Percentiles rank a stretch among this genome's conserved stretches.
phyloP scores from a whole-genome alignment of 1,140 invertebrate species.

The Probaryconus sp. region DNA sequence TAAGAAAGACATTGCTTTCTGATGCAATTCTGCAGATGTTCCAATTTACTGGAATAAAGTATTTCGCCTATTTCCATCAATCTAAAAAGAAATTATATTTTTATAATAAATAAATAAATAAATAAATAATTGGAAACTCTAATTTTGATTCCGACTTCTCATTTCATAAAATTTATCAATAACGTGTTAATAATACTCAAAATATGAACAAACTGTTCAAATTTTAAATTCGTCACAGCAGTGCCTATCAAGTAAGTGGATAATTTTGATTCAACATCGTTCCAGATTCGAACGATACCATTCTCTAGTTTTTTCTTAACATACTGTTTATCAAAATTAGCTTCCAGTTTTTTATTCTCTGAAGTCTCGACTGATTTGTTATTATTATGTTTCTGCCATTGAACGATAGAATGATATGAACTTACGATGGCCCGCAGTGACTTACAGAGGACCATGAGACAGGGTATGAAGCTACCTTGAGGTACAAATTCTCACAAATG shows the following conservation, averaged over 20 bases:
- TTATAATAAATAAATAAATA: no score
- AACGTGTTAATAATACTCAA: constrained; percentile 91
- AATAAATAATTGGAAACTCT: no score
- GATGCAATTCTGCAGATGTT: constrained; percentile 91
- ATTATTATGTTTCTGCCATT: constrained; percentile 90
- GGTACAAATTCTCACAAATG: constrained; percentile 87
- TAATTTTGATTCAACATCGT: constrained; percentile 95
- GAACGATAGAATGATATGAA: constrained; percentile 89
- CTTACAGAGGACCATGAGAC: constrained; percentile 89
- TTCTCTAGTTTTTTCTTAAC: constrained; percentile 93
- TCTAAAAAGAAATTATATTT: constrained; percentile 76
- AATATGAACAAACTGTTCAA: constrained; percentile 96
- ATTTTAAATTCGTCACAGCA: constrained; percentile 90
- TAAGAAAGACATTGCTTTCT: constrained; percentile 92
- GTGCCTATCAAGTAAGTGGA: constrained; percentile 86
- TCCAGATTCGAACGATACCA: constrained; percentile 92
- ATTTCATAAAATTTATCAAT: no score
- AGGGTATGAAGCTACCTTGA: constrained; percentile 88
- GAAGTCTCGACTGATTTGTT: constrained; percentile 77
- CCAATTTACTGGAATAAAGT: constrained; percentile 92
- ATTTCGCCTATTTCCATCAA: constrained; percentile 93
- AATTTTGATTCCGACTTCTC: background rate
- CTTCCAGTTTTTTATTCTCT: constrained; percentile 79
- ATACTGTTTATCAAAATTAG: constrained; percentile 85
- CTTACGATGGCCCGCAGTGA: constrained; percentile 89